These are phyloP conservation scores for Acleris emargana DNA, from an alignment of 2,888 invertebrate species.

Conservation along the genomic window DNA sequence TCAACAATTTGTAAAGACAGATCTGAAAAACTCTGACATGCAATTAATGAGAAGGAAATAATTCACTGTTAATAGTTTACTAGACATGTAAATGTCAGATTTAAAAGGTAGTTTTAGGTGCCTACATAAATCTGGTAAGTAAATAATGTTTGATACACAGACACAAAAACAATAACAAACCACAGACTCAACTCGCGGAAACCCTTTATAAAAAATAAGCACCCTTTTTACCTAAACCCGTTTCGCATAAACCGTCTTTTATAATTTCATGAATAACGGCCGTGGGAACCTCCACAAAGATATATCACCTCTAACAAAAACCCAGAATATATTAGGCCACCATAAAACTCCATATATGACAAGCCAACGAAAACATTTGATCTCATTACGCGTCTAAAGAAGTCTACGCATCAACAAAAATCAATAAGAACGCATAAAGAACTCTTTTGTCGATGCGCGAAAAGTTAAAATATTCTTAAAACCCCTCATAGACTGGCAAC, in stretches of 20 bases:
- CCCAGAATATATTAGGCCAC: slow-evolving; percentile 56
- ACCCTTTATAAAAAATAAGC: slow-evolving; percentile 12
- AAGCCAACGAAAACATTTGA: slow-evolving; percentile 78
- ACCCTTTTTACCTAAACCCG: slow-evolving; percentile 15
- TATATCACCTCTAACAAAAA: slow-evolving; percentile 58
- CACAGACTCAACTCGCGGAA: neutral
- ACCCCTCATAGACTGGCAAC: slow-evolving; percentile 51
- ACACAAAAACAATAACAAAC: too few species aligned
- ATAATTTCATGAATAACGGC: slow-evolving; percentile 25
- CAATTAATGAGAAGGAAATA: too few species aligned
- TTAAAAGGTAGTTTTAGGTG: too few species aligned
- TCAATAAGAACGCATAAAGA: slow-evolving; percentile 52
- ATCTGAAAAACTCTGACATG: too few species aligned
- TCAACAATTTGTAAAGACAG: too few species aligned
- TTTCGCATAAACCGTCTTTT: slow-evolving; percentile 18
- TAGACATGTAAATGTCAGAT: too few species aligned
- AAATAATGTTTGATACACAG: too few species aligned
- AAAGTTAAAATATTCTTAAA: slow-evolving; percentile 60
- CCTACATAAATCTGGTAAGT: too few species aligned
- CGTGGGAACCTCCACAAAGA: slow-evolving; percentile 47
- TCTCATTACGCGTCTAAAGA: slow-evolving; percentile 75
- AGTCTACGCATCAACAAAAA: slow-evolving; percentile 59
- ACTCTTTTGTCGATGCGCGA: slow-evolving; percentile 50
- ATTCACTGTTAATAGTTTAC: too few species aligned
- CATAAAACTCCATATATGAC: slow-evolving; percentile 73